Evolutionary conservation across 1,140 invertebrate species (phyloP).

Genomic region (Akabosia matsudoensis): DNA sequence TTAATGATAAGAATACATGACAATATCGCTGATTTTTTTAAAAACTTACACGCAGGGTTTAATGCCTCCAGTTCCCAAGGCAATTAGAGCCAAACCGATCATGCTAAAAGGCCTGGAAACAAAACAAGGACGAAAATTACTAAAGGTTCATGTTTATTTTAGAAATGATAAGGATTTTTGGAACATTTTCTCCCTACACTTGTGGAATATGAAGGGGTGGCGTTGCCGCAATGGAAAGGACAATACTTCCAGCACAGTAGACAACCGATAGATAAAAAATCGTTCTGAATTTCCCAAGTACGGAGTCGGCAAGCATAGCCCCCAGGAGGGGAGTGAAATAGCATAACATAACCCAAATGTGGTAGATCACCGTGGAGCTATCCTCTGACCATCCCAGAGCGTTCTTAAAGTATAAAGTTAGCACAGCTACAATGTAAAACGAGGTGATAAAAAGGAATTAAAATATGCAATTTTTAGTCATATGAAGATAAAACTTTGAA

Average conservation of each 20-base stretch:
- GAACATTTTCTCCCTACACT: slow-evolving; percentile 4
- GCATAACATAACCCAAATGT: slow-evolving; percentile 74
- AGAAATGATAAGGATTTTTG: too few relatives aligned
- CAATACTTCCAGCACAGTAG: slow-evolving; percentile 76
- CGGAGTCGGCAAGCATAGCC: slow-evolving; percentile 80
- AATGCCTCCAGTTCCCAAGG: slow-evolving; percentile 89
- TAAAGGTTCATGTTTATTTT: too few relatives aligned
- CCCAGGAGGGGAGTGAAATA: slow-evolving; percentile 84
- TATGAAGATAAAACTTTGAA: neutral
- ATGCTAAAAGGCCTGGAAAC: slow-evolving; percentile 65
- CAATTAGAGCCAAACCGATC: slow-evolving; percentile 77
- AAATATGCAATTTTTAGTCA: too few relatives aligned
- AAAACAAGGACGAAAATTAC: slow-evolving; percentile 23
- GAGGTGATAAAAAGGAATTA: too few relatives aligned
- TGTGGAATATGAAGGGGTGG: slow-evolving; percentile 3
- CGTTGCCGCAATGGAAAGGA: slow-evolving; percentile 55
- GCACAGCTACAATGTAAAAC: slow-evolving; percentile 64
- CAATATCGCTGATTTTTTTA: neutral
- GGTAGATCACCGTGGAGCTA: slow-evolving; percentile 72
- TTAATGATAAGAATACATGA: neutral
- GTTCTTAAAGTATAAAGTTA: slow-evolving; percentile 72
- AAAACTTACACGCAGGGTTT: slow-evolving; percentile 83
- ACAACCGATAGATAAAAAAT: slow-evolving; percentile 82
- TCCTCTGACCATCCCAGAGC: slow-evolving; percentile 64
- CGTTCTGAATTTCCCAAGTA: slow-evolving; percentile 80